These are phyloP conservation scores for Drosophila nikananu DNA, from an alignment of 1,140 invertebrate genomes.

Conservation along the genomic window DNA sequence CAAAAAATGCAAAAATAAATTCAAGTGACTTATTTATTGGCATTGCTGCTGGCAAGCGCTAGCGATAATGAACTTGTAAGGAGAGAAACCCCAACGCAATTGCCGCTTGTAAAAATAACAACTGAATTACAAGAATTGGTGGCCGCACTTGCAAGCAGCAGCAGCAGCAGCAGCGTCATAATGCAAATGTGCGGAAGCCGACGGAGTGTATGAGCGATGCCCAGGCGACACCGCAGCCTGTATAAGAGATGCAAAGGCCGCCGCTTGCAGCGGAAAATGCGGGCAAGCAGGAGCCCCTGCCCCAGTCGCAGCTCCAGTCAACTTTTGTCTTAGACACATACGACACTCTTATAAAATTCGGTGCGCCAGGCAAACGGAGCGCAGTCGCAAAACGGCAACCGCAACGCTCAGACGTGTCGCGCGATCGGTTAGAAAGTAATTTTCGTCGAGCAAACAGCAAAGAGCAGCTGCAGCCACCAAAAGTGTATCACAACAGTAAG, in stretches of 20 bases:
- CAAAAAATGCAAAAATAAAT: slow-evolving; percentile 12
- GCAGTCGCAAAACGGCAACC: slow-evolving; percentile 72
- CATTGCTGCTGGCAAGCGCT: slow-evolving; percentile 14
- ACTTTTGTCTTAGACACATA: slow-evolving; percentile 23
- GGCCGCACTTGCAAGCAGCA: slow-evolving; percentile 19
- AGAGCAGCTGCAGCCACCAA: slow-evolving; percentile 22
- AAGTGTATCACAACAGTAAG: slow-evolving; percentile 67
- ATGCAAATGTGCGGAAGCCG: slow-evolving; percentile 66
- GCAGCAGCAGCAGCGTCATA: slow-evolving; percentile 11
- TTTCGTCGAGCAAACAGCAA: slow-evolving; percentile 11
- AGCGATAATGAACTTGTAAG: slow-evolving; percentile 75
- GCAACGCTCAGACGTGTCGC: slow-evolving; percentile 71
- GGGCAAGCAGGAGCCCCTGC: slow-evolving; percentile 7
- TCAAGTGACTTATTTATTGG: slow-evolving; percentile 14
- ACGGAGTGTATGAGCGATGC: slow-evolving; percentile 72
- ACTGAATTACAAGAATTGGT: slow-evolving; percentile 49
- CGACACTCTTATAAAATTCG: slow-evolving; percentile 76
- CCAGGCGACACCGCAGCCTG: slow-evolving; percentile 2
- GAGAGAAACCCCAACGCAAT: slow-evolving; percentile 27
- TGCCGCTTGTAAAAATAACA: slow-evolving; percentile 34
- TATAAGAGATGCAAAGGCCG: slow-evolving; percentile 28
- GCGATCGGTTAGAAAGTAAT: slow-evolving; percentile 37
- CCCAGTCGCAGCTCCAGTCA: slow-evolving; percentile 1
- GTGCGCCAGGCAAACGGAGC: slow-evolving; percentile 58
- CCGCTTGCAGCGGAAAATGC: slow-evolving; percentile 22